Evolutionary conservation across 2,797 vertebrate species (phyloP), one percentile per base, ranked within the genome.

Genomic region (Rhinophrynus dorsalis): DNA sequence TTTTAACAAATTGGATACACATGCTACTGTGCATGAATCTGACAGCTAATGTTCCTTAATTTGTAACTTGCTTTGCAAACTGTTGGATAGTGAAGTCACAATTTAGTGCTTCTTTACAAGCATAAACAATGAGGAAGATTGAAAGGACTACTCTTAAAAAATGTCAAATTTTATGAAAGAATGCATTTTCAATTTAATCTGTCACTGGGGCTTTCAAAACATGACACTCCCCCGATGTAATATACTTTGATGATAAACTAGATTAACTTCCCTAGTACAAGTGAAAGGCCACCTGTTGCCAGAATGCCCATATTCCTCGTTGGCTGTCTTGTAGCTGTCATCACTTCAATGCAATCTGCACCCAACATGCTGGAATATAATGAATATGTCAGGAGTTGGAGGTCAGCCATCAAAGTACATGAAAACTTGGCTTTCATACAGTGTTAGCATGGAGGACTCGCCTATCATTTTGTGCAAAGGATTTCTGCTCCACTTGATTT

Each of bases 381-480:
- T 92, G 90, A 91, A 87, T 90, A 90, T 90, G 90, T 91, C 90
- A 91, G 87, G 82, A 89, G 78, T 85, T 92, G 91, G 90, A 91
- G 89, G 90, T 92, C 91, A 92, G 90, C 91, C 91, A 91, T 90
- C 88, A 84, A 82, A 90, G 85, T 88, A 91, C 88, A 91, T 85
- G 87, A 91, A 90, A 91, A 90, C 85, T 90, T 92, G 89, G 90
- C 89, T 88, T 76, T 82, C 82, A 74, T 82, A 81, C 82, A 82
- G 85, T 88, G 84, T 90, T 85, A 90, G 87, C 82, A 81, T 82
- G 84, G 82, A 90, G 85, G 81, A 84, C 84, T 89, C n/a, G 77
- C 84, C 86, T 84, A 88, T 89, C 87, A 88, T 89, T 84, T 85
- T 84, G 79, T 87, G 89, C 81, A 83, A 83, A 86, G 86, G 86